Base-by-base conservation (phyloP, 2,888 invertebrate species). In the Drosophila eohydei region DNA sequence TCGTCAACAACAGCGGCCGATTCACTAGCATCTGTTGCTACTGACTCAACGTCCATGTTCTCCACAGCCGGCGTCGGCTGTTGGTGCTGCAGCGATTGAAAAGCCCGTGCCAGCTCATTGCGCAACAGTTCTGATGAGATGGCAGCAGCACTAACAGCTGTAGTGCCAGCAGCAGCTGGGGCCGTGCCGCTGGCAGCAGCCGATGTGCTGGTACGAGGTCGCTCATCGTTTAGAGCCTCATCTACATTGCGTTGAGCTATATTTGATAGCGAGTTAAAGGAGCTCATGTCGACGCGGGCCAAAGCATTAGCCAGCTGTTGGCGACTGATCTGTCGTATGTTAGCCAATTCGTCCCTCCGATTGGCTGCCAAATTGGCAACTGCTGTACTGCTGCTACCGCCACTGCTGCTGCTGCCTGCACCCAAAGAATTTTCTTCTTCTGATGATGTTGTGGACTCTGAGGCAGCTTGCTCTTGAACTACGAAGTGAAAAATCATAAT, bases 91-190 rank as follows among this genome's bases (percentile, higher is more conserved):
- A 85, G 40, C 3, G 82, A 73, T 43, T 82, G 88, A 12, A 85
- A 73, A 4, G 82, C 88, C 7, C 88, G 74, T 9, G 79, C 83
- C 66, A 85, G 54, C 6, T 97, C 97, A 91, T 95, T 96, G 58
- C 95, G 95, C 90, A 97, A 96, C 95, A 97, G 95, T 90, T 97
- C 96, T 1, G 95, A 94, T 0, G 97, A 96, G 58, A 97, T 96
- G 21, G 67, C 59, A 14, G 58, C 50, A 44, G 34, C 41, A 34
- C 40, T 28, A 5, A 16, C 38, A 6, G 62, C 28, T 56, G 51
- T 36, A 26, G 44, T 4, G 3, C 32, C 62, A 36, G 28, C 30
- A 14, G 52, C 36, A 9, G 41, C 9, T 3, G 58, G 16, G 21
- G 9, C 21, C 52, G 36, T 8, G 43, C 40, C n/a, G 28, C 44